These are phyloP conservation scores for Champsocephalus gunnari DNA, from an alignment of 2,797 vertebrate genomes.

Conservation along the genomic window DNA sequence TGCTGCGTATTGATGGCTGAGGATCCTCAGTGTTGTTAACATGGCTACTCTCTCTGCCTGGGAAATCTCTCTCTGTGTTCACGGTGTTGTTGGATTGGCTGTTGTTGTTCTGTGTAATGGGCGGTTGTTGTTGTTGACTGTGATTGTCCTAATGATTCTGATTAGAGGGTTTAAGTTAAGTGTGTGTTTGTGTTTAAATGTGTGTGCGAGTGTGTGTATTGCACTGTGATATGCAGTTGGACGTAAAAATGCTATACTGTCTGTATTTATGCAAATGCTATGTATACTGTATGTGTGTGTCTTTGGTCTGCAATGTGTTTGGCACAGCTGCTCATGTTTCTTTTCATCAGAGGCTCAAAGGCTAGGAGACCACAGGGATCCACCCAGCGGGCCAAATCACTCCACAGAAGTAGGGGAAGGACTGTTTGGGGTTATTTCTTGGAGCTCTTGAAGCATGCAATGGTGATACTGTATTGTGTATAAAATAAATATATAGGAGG, in stretches of 20 bases:
- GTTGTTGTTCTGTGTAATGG: conserved; percentile 1
- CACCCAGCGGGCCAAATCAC: conserved; percentile 59
- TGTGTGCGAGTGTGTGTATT: not conserved
- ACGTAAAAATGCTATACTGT: not conserved
- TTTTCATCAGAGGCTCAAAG: conserved; percentile 63
- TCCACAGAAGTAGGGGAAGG: conserved; percentile 36
- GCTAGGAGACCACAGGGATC: conserved; percentile 44
- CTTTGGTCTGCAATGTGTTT: conserved; percentile 13
- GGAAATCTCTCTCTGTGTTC: conserved; percentile 22
- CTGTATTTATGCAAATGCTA: not conserved
- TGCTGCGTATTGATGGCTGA: conserved; percentile 33
- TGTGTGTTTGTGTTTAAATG: not conserved
- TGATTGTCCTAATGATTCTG: conserved; percentile 20
- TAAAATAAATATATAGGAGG: conserved; percentile 35
- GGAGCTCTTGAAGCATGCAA: conserved; percentile 34
- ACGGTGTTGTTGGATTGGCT: conserved; percentile 9
- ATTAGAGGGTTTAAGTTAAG: conserved; percentile 3
- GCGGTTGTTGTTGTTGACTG: not conserved
- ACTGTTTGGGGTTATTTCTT: conserved; percentile 55
- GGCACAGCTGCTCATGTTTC: conserved; percentile 30
- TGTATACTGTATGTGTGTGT: not conserved
- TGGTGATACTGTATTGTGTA: conserved; percentile 40
- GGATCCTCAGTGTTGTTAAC: conserved; percentile 27
- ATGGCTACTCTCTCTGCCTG: conserved; percentile 9
- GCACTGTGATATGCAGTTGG: not conserved